Evolutionary conservation across 2,888 invertebrate species (phyloP), one percentile per base, ranked within the genome.

Genomic region (Suillia variegata): DNA sequence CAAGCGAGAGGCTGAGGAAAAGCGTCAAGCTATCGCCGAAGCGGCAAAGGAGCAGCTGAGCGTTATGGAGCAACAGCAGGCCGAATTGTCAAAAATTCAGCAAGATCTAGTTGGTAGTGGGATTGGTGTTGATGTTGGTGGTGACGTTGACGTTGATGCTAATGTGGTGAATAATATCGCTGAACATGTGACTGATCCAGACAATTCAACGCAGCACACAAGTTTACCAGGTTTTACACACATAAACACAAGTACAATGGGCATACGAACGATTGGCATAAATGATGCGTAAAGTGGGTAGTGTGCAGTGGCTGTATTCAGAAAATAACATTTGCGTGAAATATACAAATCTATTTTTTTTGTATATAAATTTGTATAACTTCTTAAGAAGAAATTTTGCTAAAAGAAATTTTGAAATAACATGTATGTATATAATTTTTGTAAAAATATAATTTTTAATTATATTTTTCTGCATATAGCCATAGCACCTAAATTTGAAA

Each of bases 11-110:
- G 77, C 76, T 6, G 74, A 77, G 33, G 69, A 73, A 20, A 78
- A 74, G 26, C 69, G 75, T 1, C 73, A 71, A 20, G 73, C 71
- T 18, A 78, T 78, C 4, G 79, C 78, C 8, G 79, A 77, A 22
- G 75, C 77, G 15, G 78, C 78, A 6, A 77, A 74, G 18, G 70
- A 74, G 51, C 79, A 78, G 61, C 65, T 78, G 18, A 45, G 18
- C 20, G 45, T 18, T 6, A 45, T 45, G 18, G 18, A 45, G 20
- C 45, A 5, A 17, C 45, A 45, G 20, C 18, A 45, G 13, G 45
- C 17, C 18, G 45, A 45, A 20, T 5, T 45, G 13, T 5, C 5
- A 20, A 45, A 45, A 18, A 17, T 56, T 4, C n/a, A 15, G 15
- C 17, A 31, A 2, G 17, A 13, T 22, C 20, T 62, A 31, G 22